Evolutionary conservation across 1,140 invertebrate species (phyloP).

Genomic region (Coenobita brevimanus): DNA sequence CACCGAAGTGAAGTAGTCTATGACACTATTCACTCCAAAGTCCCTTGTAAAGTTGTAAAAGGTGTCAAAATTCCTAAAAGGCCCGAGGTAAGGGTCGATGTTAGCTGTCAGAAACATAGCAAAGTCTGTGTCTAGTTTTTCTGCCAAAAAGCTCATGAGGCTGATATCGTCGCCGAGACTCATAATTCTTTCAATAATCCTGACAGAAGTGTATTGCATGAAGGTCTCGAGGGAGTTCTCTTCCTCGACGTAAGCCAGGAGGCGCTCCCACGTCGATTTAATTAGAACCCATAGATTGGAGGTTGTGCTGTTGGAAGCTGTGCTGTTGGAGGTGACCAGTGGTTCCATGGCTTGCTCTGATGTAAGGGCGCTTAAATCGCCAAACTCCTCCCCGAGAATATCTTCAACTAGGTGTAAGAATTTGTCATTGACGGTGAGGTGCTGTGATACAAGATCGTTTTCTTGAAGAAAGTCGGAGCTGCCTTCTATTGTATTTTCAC

Average conservation of each 20-base stretch:
- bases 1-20: constrained; percentile 31
- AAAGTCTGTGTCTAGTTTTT: constrained; percentile 44
- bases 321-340: neutral
- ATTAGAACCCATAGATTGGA: constrained; percentile 32
- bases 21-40: constrained; percentile 11
- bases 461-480: too few species aligned
- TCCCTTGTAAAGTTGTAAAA: constrained; percentile 36
- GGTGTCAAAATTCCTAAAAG: constrained; percentile 23
- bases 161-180: constrained; percentile 41
- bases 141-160: constrained; percentile 23
- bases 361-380: too few species aligned
- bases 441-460: too few species aligned
- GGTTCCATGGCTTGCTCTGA: too few species aligned
- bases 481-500: too few species aligned
- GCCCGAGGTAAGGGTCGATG: constrained; percentile 26
- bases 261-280: constrained; percentile 35
- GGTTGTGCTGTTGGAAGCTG: neutral
- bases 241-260: constrained; percentile 19
- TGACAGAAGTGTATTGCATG: constrained; percentile 39
- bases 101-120: constrained; percentile 10
- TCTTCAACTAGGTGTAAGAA: too few species aligned
- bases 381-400: too few species aligned
- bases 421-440: too few species aligned
- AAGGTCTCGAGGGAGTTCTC: constrained; percentile 22
- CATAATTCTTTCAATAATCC: constrained; percentile 19